A percentile compares a stretch with the other conserved stretches of the same genome.
Evolutionary conservation across 2,113 vertebrate species (phyloP).

Genomic region (Verasper variegatus): DNA sequence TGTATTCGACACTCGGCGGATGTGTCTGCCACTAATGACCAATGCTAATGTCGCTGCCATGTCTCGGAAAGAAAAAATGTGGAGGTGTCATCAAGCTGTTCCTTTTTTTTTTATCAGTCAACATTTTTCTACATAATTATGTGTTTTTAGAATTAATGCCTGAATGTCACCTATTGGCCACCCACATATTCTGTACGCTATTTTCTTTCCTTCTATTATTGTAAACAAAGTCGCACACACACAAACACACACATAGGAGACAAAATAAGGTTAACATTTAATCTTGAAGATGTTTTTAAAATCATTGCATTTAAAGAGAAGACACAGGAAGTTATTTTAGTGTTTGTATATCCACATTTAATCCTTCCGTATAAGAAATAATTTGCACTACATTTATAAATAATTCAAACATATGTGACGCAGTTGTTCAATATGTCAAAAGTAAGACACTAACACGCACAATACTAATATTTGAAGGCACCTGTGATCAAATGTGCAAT

Average conservation of each 20-base stretch:
- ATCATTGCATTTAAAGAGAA: background rate
- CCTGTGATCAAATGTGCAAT: constrained; percentile 35
- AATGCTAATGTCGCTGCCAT: constrained; percentile 99
- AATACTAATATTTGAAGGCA: constrained; percentile 21
- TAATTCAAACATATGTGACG: background rate
- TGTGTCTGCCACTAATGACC: constrained; percentile 99
- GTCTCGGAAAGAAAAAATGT: constrained; percentile 84
- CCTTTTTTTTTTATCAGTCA: constrained; percentile 86
- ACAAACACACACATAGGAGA: background rate
- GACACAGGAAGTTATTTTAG: background rate
- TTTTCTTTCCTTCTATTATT: background rate
- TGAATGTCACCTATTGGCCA: constrained; percentile 88
- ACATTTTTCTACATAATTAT: constrained; percentile 97
- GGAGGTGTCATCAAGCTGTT: constrained; percentile 89
- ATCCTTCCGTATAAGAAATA: background rate
- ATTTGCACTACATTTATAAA: background rate
- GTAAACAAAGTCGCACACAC: background rate
- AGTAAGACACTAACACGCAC: background rate
- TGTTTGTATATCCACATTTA: background rate
- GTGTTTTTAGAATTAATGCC: constrained; percentile 93
- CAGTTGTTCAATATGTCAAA: background rate
- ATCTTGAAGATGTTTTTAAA: background rate
- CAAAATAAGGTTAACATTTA: background rate
- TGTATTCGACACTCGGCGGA: constrained; percentile 90
- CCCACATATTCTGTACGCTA: constrained; percentile 76